These are phyloP conservation scores for Rutpela maculata DNA, from an alignment of 2,888 invertebrate species.

Conservation along the genomic window DNA sequence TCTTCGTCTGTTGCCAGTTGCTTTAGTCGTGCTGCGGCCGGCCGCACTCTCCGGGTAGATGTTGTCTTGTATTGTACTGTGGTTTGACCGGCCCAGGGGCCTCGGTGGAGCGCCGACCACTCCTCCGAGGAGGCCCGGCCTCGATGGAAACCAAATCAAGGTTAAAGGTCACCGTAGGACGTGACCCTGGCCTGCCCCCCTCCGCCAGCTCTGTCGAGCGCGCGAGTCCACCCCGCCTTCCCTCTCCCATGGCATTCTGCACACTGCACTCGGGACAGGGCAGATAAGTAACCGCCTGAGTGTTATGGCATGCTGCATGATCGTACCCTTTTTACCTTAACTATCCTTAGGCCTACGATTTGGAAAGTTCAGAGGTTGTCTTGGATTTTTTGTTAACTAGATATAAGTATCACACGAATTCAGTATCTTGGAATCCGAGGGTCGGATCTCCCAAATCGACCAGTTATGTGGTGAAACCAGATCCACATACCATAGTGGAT, in stretches of 20 bases:
- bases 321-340: slow-evolving; percentile 40
- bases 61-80: slow-evolving; percentile 51
- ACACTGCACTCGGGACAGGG: slow-evolving; percentile 65
- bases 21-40: slow-evolving; percentile 65
- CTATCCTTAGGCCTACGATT: slow-evolving; percentile 32
- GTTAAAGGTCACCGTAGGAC: slow-evolving; percentile 83
- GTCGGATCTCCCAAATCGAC: background rate
- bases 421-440: background rate
- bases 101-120: slow-evolving; percentile 62
- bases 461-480: background rate
- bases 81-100: slow-evolving; percentile 52
- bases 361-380: slow-evolving; percentile 28
- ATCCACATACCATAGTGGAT: background rate
- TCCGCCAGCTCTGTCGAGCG: slow-evolving; percentile 70
- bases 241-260: slow-evolving; percentile 61
- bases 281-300: slow-evolving; percentile 70
- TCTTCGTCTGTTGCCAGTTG: slow-evolving; percentile 65
- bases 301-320: slow-evolving; percentile 69
- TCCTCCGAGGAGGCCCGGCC: slow-evolving; percentile 73
- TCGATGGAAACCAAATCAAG: slow-evolving; percentile 90
- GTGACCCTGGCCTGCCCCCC: slow-evolving; percentile 80
- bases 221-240: slow-evolving; percentile 68
- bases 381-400: slow-evolving; percentile 14
- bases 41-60: slow-evolving; percentile 53
- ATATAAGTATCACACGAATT: background rate